Evolutionary conservation across 2,797 vertebrate species (phyloP).

Genomic region (Bufotes viridis): DNA sequence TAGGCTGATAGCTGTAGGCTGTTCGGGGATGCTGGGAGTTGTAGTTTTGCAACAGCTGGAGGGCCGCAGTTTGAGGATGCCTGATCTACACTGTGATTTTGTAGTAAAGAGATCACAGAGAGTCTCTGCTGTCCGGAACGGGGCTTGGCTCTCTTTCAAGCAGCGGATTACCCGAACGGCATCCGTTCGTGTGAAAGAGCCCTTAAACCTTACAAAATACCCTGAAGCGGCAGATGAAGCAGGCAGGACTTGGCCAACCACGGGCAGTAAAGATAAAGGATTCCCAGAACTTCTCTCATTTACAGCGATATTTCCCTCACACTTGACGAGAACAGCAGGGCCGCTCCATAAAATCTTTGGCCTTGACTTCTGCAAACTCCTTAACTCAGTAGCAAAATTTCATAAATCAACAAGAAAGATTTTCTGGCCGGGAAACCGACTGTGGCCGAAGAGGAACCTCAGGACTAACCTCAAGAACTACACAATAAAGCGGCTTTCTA

Average conservation of each 20-base stretch:
- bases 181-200: no score
- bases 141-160: no score
- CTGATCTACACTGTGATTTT: no score
- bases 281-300: background rate
- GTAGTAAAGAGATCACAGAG: no score
- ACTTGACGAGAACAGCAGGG: background rate
- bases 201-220: no score
- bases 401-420: background rate
- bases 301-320: background rate
- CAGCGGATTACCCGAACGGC: no score
- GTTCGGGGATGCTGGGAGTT: no score
- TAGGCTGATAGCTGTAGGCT: no score
- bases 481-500: background rate
- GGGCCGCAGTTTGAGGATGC: no score
- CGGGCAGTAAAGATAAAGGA: constrained; percentile 29
- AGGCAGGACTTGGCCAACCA: background rate
- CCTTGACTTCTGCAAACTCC: constrained; percentile 22
- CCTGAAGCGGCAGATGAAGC: background rate
- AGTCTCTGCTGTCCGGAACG: no score
- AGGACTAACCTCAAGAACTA: background rate
- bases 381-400: background rate
- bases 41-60: no score
- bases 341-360: background rate
- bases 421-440: background rate
- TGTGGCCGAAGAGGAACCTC: background rate